phyloP scores from a whole-genome alignment of 2,888 invertebrate species.

The Maniola hyperantus region DNA sequence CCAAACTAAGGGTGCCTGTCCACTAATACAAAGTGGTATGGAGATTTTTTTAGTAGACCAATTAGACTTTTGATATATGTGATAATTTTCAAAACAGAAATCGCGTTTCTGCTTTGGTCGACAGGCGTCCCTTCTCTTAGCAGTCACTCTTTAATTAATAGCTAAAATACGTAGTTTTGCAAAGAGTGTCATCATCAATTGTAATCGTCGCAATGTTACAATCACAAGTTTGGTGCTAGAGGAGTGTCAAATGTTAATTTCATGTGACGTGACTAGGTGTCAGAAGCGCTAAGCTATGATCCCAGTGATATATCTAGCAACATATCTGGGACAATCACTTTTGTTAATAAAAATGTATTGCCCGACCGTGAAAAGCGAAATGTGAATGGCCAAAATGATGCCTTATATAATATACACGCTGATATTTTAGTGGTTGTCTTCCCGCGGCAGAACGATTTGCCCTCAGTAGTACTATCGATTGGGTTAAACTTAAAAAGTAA shows the following conservation, averaged over 20 bases:
- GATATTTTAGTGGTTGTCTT: no score
- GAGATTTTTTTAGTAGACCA: no score
- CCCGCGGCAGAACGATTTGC: no score
- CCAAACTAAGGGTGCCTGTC: not conserved
- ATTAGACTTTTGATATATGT: no score
- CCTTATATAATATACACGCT: not conserved
- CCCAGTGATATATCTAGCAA: not conserved
- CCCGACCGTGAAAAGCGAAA: constrained; percentile 29
- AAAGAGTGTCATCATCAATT: not conserved
- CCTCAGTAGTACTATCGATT: no score
- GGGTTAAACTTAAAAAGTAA: no score
- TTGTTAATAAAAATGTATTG: constrained; percentile 14
- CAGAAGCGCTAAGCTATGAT: constrained; percentile 53
- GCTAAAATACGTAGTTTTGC: not conserved
- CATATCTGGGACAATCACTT: not conserved
- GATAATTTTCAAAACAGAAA: no score
- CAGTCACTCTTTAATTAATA: not conserved
- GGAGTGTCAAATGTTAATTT: constrained; percentile 59
- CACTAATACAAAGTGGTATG: no score
- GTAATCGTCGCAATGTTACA: not conserved
- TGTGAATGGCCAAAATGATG: constrained; percentile 10
- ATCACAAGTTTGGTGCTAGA: not conserved
- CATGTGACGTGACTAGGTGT: constrained; percentile 73
- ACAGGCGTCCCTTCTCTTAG: no score
- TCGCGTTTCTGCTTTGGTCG: no score